phyloP scores from a whole-genome alignment of 2,888 invertebrate genomes.

The Drosophila paracracens region DNA sequence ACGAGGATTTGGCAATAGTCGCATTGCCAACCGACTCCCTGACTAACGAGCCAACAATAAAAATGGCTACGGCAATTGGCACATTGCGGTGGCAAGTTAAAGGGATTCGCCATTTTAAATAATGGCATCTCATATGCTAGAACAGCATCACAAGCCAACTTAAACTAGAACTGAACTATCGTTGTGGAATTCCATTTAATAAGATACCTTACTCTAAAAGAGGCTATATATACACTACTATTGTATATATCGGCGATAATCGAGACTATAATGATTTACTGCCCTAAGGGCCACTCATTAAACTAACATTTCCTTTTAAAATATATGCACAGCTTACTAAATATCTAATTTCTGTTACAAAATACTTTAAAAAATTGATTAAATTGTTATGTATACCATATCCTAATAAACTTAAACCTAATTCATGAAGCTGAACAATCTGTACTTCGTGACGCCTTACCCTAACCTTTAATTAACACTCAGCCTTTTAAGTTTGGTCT shows the following conservation, averaged over 20 bases:
- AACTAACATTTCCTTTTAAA: background rate
- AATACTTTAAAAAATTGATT: background rate
- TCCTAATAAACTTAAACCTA: background rate
- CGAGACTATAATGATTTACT: background rate
- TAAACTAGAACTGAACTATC: background rate
- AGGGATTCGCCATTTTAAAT: conserved; percentile 72
- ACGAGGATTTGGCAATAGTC: conserved; percentile 68
- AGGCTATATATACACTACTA: background rate
- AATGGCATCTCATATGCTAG: conserved; percentile 36
- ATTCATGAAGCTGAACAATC: background rate
- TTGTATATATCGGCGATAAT: background rate
- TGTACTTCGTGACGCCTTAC: background rate
- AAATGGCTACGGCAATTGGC: conserved; percentile 74
- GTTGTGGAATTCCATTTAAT: background rate
- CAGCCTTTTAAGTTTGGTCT: conserved; percentile 14
- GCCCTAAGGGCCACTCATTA: background rate
- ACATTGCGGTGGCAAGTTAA: conserved; percentile 75
- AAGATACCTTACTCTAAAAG: background rate
- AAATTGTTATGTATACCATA: background rate
- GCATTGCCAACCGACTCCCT: conserved; percentile 38
- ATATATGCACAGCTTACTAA: background rate
- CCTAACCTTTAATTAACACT: conserved; percentile 19
- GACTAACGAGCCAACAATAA: conserved; percentile 78
- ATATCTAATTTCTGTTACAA: background rate
- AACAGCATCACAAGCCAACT: background rate